Evolutionary conservation across 2,888 invertebrate species (phyloP), one percentile per base, ranked within the genome.

Genomic region (Nemapogon koenigi): DNA sequence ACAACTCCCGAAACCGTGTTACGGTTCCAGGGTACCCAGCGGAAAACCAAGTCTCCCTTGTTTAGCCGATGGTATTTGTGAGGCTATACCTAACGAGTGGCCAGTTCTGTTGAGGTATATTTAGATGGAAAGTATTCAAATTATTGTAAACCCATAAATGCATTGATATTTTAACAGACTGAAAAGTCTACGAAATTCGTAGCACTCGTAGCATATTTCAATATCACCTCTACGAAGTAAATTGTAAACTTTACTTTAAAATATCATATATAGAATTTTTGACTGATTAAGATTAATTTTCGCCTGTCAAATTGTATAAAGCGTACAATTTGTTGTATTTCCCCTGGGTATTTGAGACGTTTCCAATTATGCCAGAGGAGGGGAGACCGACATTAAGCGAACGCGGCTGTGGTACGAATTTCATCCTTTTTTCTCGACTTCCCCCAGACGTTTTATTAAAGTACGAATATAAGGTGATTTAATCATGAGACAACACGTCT

Each of bases 281-380:
- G n/a, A n/a, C n/a, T 33, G 33, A 33, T 19, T 11, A 33, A 33
- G 18, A 33, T 33, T 33, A 33, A 33, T 33, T 33, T 19, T 13
- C 2, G 13, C n/a, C 18, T 33, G 33, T 33, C 33, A 33, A 33
- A 16, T 33, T 33, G 19, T 19, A 4, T 33, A 33, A 33, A 33
- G 13, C 16, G 33, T 16, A 33, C 33, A 33, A 33, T 33, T 33
- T 33, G 33, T 33, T 19, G 33, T 33, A 16, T 33, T 11, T 33
- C 33, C 16, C 33, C 3, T 3, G 33, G 19, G 33, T n/a, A 19
- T 33, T 33, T 19, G 16, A 33, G 33, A 33, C 33, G 19, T 4
- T 33, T 33, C 33, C 33, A 33, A 33, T 33, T 33, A 33, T 14
- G 16, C n/a, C n/a, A n/a, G n/a, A n/a, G n/a, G n/a, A n/a, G 2